Conservation (phyloP, 2,113 vertebrate species). For the Murina feae region DNA sequence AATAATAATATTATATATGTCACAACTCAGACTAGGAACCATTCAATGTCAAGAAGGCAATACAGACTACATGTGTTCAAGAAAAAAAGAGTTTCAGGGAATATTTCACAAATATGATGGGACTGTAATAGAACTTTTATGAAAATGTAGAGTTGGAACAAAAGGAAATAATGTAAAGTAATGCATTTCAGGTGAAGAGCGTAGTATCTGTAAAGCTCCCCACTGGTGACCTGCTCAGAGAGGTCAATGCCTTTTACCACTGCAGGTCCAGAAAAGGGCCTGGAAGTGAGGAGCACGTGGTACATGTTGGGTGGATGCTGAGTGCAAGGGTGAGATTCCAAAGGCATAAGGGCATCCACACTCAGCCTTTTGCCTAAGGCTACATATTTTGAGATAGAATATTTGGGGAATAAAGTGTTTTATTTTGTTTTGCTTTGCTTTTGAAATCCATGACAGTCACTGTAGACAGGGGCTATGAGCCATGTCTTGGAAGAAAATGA, state of each 20-base stretch:
- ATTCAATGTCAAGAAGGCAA: neutral
- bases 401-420: neutral
- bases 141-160: neutral
- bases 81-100: neutral
- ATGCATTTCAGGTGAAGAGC: neutral
- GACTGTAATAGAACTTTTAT: neutral
- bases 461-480: neutral
- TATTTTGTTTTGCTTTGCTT: neutral
- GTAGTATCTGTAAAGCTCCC: neutral
- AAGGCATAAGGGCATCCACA: neutral
- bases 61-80: neutral
- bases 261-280: neutral
- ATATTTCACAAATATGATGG: neutral
- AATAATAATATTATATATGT: neutral
- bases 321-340: neutral
- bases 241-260: neutral
- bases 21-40: neutral
- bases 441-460: neutral
- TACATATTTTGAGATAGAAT: neutral
- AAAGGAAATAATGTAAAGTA: neutral
- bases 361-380: neutral
- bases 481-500: neutral
- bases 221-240: neutral
- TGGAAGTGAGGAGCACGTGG: fast-evolving
- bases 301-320: neutral